Evolutionary conservation across 2,797 vertebrate genomes (phyloP).

Genomic region (Tangara arthus): DNA sequence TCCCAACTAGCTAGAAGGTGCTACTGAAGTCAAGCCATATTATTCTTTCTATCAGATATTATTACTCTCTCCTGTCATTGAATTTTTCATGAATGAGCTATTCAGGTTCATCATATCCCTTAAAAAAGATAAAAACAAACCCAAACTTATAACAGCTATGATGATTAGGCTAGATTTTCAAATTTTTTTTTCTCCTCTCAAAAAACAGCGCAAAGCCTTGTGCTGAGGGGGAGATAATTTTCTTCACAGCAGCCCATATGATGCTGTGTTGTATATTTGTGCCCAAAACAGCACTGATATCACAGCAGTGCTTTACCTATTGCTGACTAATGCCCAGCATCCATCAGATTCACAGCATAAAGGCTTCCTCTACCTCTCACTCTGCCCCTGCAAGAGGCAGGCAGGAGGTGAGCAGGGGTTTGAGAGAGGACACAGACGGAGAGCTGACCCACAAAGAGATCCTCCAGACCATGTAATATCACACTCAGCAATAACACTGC

Average conservation of each 20-base stretch:
- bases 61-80: background rate
- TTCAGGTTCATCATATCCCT: background rate
- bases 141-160: background rate
- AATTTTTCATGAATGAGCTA: background rate
- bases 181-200: rapidly evolving
- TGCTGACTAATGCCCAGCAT: background rate
- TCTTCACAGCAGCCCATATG: background rate
- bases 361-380: background rate
- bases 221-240: background rate
- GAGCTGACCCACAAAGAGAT: background rate
- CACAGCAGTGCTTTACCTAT: rapidly evolving
- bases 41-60: background rate
- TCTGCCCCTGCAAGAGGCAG: background rate
- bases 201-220: rapidly evolving
- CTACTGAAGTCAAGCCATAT: background rate
- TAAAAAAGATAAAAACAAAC: background rate
- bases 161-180: background rate
- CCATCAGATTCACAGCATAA: background rate
- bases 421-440: background rate
- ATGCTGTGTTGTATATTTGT: too few species aligned
- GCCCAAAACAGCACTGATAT: rapidly evolving
- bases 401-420: background rate
- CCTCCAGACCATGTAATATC: background rate
- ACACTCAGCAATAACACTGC: background rate
- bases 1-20: background rate